Base-by-base conservation (phyloP, 2,113 vertebrate genomes). In the Eulemur rufifrons region DNA sequence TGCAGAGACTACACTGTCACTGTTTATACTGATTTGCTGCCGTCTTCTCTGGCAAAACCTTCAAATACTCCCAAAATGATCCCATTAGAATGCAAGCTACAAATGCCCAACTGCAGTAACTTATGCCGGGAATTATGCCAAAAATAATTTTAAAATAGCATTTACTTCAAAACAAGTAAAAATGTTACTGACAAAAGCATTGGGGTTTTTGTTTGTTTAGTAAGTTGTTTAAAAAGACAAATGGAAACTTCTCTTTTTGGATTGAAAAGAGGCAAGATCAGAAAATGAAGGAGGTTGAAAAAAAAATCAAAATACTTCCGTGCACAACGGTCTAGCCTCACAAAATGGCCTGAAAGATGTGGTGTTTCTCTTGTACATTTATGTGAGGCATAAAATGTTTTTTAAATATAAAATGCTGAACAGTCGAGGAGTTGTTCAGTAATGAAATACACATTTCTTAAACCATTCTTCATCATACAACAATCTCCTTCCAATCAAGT, bases 131-230 rank as follows among this genome's bases (percentile, higher is more conserved):
- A 89, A 83, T 61, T 54, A 83, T 34, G 50, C 80, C 80, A 77
- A 56, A 42, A 95, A 85, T 56, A 71, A 86, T 59, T 64, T 76
- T 77, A 64, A 80, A 63, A 54, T 9, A 91, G 6, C 77, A 93
- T 37, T 76, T 88, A 69, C 86, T 93, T 91, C 90, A 71, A 93
- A 93, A 80, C 37, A 29, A 92, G 83, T 50, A 94, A 89, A 92
- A 86, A 54, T 18, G n/a, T 25, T 81, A 76, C 84, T 94, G 84
- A 86, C 45, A 27, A 82, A 93, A 63, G 47, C 82, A 82, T 47
- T 81, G 25, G 25, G 73, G 18, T 71, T 86, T 52, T 29, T 84
- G 39, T 82, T 61, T 61, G 54, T 39, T 54, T 68, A 18, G 5
- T 45, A 63, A 29, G 27, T 42, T 92, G 42, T 45, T 88, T 81